Evolutionary conservation across 1,140 invertebrate genomes (phyloP), one percentile per base, ranked within the genome.

Genomic region (Micrasema minimum): DNA sequence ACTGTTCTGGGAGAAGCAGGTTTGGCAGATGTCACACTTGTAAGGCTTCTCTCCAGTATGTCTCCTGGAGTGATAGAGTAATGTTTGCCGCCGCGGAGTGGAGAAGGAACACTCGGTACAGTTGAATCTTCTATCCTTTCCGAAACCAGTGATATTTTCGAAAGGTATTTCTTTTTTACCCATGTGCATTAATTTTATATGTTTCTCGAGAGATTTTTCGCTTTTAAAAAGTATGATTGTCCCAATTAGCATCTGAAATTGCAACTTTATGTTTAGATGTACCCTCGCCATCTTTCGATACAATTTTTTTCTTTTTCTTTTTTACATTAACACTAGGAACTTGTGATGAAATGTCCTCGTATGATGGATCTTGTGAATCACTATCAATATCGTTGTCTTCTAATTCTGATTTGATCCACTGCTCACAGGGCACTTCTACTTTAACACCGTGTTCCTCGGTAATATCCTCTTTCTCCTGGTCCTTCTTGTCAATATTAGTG

Each of bases 1-100:
- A 3, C 83, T 79, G n/a, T 80, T 80, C 72, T 86, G 85, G 10
- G 83, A 87, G 76, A 90, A 90, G 2, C 77, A 78, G 75, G 87
- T 87, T 0, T 85, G 83, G 82, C 89, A 90, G 12, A 87, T 74
- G 72, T 87, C 85, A 48, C 83, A 86, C 5, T 67, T 69, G 65
- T 85, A 86, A 22, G 86, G 84, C 53, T 82, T 79, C n/a, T 86
- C 82, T 45, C 86, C 87, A 61, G 85, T 85, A 75, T 89, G 88
- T 48, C 84, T 79, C 57, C 82, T 77, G 76, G 80, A 80, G 66
- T 85, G 83, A 75, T 83, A 83, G 5, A 80, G 78, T 61, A 84
- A 73, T 2, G 80, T 82, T 70, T 85, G 82, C 43, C 82, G 81
- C 61, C 83, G 80, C 9, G 79, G 81, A 7, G 81, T 84, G 9